Evolutionary conservation across 2,888 invertebrate species (phyloP).

Genomic region (Eupithecia pulchellata): DNA sequence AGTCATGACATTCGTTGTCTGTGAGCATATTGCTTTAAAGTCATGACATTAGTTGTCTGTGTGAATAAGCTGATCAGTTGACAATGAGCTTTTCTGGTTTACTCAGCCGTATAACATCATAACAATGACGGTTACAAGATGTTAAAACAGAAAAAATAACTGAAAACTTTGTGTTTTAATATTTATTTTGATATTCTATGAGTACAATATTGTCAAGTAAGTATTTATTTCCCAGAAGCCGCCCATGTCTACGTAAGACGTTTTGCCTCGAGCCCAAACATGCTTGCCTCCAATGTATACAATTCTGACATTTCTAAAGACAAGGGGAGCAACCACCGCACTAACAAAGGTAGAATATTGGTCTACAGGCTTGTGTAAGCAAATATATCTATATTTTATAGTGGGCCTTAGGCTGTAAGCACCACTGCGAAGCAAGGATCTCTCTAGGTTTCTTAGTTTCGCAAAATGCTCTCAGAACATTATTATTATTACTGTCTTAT

Average conservation of each 20-base stretch:
- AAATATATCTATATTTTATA: slow-evolving; percentile 54
- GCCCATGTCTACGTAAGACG: slow-evolving; percentile 22
- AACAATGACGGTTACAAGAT: too few species aligned
- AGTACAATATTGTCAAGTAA: neutral
- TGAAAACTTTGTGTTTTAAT: too few species aligned
- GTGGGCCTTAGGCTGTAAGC: slow-evolving; percentile 37
- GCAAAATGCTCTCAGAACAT: too few species aligned
- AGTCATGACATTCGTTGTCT: too few species aligned
- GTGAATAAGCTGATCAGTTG: too few species aligned
- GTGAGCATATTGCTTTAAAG: too few species aligned
- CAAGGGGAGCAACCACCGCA: slow-evolving; percentile 33
- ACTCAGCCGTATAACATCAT: too few species aligned
- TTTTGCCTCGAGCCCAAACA: slow-evolving; percentile 26
- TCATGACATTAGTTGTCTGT: too few species aligned
- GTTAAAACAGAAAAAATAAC: too few species aligned
- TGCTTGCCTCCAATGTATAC: slow-evolving; percentile 36
- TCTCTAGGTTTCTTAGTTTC: neutral
- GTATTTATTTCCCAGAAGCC: slow-evolving; percentile 14
- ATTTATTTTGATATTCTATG: too few species aligned
- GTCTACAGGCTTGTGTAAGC: slow-evolving; percentile 46
- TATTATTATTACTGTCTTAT: too few species aligned
- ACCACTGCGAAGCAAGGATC: slow-evolving; percentile 27
- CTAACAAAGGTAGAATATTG: slow-evolving; percentile 47
- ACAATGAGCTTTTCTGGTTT: too few species aligned
- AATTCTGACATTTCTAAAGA: slow-evolving; percentile 40